phyloP scores from a whole-genome alignment of 2,888 invertebrate genomes.

The Azorinus chamasolen region DNA sequence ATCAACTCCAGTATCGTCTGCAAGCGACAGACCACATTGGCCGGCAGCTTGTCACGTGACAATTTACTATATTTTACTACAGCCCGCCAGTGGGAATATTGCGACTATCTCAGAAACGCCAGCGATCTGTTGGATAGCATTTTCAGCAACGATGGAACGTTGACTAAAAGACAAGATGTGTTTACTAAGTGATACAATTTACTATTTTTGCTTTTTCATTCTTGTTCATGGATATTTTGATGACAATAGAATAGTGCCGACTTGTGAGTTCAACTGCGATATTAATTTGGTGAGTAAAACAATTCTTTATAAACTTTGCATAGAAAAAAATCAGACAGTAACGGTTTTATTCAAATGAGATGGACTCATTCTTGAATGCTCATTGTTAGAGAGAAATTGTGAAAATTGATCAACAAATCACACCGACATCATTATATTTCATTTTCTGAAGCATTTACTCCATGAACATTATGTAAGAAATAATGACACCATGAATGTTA shows the following conservation, averaged over 20 bases:
- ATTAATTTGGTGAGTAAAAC: conserved; percentile 24
- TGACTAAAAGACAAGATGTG: conserved; percentile 2
- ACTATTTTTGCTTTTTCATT: too few species aligned
- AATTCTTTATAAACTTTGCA: neutral
- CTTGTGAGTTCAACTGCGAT: conserved; percentile 16
- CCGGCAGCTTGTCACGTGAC: conserved; percentile 10
- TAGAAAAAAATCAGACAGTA: too few species aligned
- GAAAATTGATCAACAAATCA: too few species aligned
- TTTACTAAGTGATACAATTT: too few species aligned
- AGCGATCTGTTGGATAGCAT: conserved; percentile 5
- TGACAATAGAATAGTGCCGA: conserved; percentile 10
- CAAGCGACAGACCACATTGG: neutral
- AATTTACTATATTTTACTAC: neutral
- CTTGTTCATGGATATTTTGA: conserved; percentile 8
- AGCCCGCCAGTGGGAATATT: conserved; percentile 7
- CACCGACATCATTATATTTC: too few species aligned
- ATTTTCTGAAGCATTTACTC: too few species aligned
- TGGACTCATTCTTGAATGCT: too few species aligned
- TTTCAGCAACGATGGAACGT: conserved; percentile 7
- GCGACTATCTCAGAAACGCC: neutral
- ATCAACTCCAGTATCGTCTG: neutral
- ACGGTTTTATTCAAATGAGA: too few species aligned
- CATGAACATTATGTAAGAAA: too few species aligned
- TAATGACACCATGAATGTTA: too few species aligned
- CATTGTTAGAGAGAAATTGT: too few species aligned